These are phyloP conservation scores for Microdon myrmicae DNA, from an alignment of 2,888 invertebrate species.

Conservation along the genomic window DNA sequence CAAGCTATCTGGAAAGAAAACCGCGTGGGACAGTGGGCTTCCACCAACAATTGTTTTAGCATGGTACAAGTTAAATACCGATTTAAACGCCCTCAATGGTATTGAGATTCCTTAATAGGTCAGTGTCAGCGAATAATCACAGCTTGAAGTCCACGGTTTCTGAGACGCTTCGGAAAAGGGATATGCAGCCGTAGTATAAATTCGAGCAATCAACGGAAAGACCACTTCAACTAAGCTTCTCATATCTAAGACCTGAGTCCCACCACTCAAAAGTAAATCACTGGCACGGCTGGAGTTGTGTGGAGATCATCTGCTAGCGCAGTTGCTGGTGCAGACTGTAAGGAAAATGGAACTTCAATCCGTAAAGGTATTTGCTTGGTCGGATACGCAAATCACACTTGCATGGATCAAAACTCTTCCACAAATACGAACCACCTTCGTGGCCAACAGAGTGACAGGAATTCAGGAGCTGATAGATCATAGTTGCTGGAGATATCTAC, in stretches of 20 bases:
- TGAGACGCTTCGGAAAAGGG: too few relatives aligned
- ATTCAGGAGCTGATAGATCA: conserved; percentile 1
- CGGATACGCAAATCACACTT: conserved; percentile 1
- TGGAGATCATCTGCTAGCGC: conserved; percentile 2
- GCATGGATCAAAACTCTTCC: conserved; percentile 2
- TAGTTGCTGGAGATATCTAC: not conserved
- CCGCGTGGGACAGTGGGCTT: too few relatives aligned
- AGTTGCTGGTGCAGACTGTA: conserved; percentile 1
- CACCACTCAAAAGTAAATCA: conserved; percentile 3
- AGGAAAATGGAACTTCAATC: not conserved
- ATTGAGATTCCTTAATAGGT: too few relatives aligned
- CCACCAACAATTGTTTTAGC: too few relatives aligned
- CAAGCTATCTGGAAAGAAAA: too few relatives aligned
- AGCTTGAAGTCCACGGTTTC: too few relatives aligned
- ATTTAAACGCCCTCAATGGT: too few relatives aligned
- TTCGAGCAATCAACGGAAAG: too few relatives aligned
- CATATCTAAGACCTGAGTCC: conserved; percentile 5
- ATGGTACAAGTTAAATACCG: too few relatives aligned
- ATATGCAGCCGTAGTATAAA: too few relatives aligned
- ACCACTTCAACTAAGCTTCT: not conserved
- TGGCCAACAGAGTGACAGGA: conserved; percentile 1
- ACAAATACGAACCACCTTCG: not conserved
- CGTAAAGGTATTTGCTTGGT: not conserved
- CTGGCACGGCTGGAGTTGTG: conserved; percentile 3
- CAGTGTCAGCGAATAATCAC: too few relatives aligned